Evolutionary conservation across 2,888 invertebrate genomes (phyloP).

Genomic region (Phoronis australis): DNA sequence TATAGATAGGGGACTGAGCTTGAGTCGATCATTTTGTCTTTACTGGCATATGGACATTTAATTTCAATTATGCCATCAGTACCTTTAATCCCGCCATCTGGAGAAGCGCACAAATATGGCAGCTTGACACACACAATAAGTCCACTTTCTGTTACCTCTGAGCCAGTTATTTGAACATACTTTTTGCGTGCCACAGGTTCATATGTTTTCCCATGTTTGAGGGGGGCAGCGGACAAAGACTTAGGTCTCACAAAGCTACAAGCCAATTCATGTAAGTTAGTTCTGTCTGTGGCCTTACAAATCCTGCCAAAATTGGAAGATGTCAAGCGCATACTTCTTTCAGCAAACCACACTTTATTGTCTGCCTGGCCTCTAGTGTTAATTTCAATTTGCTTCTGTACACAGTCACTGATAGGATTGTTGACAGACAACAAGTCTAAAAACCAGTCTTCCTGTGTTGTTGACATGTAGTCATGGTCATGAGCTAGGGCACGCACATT

Average conservation of each 20-base stretch:
- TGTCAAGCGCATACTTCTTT: slow-evolving; percentile 9
- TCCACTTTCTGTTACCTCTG: not conserved
- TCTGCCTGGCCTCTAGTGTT: slow-evolving; percentile 11
- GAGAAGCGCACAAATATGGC: not conserved
- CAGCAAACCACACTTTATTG: slow-evolving; percentile 11
- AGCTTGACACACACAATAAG: not conserved
- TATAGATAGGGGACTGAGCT: slow-evolving; percentile 1
- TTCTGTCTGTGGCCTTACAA: slow-evolving; percentile 6
- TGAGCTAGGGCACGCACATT: slow-evolving; percentile 12
- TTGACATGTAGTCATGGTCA: slow-evolving; percentile 16
- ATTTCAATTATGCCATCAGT: not conserved
- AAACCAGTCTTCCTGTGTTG: slow-evolving; percentile 12
- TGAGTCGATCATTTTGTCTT: not conserved
- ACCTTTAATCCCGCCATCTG: not conserved
- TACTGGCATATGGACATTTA: not conserved
- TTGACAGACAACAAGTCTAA: not conserved
- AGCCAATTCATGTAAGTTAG: not conserved
- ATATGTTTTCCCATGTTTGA: not conserved
- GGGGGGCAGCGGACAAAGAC: not conserved
- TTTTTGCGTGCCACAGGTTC: not conserved
- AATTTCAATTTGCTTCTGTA: slow-evolving; percentile 6
- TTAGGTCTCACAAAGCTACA: not conserved
- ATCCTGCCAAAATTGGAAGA: slow-evolving; percentile 16
- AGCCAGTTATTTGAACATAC: not conserved
- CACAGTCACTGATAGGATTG: slow-evolving; percentile 5